Percentiles rank a stretch among this genome's conserved stretches.
Evolutionary conservation across 1,140 invertebrate species (phyloP).

Genomic region (Drosophila tropicalis): DNA sequence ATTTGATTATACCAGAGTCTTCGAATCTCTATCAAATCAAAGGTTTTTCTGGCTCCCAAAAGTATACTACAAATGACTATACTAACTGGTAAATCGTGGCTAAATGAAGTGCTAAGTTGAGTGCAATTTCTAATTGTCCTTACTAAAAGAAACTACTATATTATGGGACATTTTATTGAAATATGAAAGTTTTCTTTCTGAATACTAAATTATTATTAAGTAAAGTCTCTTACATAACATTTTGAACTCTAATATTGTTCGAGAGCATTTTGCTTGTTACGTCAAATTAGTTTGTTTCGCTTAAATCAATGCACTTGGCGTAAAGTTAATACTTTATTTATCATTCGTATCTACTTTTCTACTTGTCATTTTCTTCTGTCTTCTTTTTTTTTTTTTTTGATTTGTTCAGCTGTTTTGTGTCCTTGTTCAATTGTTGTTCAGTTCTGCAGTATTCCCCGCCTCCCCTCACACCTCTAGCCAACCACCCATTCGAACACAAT

Average conservation of each 20-base stretch:
- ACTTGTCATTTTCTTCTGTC: background rate
- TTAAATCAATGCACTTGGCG: conserved; percentile 4
- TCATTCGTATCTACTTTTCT: background rate
- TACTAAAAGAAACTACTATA: no score
- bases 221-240: background rate
- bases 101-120: no score
- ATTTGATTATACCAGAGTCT: no score
- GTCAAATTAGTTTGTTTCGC: background rate
- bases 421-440: conserved; percentile 12
- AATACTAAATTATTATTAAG: background rate
- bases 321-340: background rate
- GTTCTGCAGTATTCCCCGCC: background rate
- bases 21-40: no score
- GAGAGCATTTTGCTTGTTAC: background rate
- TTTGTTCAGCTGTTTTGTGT: conserved; percentile 12
- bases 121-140: no score
- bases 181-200: no score
- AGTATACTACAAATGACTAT: no score
- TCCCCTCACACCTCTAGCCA: no score
- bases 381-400: background rate
- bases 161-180: no score
- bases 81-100: no score
- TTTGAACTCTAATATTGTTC: background rate
- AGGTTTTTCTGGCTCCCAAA: no score
- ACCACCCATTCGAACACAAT: background rate